phyloP scores from a whole-genome alignment of 2,888 invertebrate genomes.

The Phalera bucephala region DNA sequence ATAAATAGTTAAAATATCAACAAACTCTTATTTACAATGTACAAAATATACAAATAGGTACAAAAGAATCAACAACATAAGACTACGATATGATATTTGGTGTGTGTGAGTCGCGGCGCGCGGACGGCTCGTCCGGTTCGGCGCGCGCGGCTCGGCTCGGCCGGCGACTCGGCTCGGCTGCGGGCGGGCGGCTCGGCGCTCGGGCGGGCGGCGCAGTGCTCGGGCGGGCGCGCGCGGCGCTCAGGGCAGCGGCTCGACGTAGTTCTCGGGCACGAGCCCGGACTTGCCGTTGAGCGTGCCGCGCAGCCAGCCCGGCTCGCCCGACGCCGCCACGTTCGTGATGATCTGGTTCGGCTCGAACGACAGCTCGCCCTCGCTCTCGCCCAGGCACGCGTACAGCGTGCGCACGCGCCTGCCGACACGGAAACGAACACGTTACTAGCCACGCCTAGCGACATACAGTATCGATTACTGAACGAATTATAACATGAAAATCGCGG shows the following conservation, averaged over 20 bases:
- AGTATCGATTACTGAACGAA: too few species aligned
- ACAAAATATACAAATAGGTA: constrained; percentile 74
- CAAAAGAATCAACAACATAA: constrained; percentile 68
- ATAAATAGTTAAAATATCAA: constrained; percentile 81
- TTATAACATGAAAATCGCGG: too few species aligned
- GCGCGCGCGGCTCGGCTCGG: constrained; percentile 1
- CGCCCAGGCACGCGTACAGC: constrained; percentile 97
- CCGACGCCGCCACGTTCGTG: constrained; percentile 95
- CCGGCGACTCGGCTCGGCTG: not conserved
- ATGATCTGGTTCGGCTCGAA: constrained; percentile 99
- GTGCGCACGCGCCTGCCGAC: constrained; percentile 91
- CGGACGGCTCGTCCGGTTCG: too few species aligned
- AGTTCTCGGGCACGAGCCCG: constrained; percentile 97
- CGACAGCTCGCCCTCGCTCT: constrained; percentile 97
- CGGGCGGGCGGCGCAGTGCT: too few species aligned
- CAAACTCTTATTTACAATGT: constrained; percentile 78
- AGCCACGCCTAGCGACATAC: too few species aligned
- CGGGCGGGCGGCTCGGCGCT: not conserved
- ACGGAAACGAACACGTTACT: too few species aligned
- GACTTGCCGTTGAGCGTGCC: constrained; percentile 96
- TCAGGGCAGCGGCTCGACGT: constrained; percentile 94
- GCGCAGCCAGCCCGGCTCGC: constrained; percentile 99
- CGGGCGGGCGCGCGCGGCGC: constrained; percentile 1
- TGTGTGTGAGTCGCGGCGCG: constrained; percentile 10
- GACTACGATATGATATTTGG: constrained; percentile 46